phyloP scores from a whole-genome alignment of 2,797 vertebrate species.

The Hyperoplus immaculatus region DNA sequence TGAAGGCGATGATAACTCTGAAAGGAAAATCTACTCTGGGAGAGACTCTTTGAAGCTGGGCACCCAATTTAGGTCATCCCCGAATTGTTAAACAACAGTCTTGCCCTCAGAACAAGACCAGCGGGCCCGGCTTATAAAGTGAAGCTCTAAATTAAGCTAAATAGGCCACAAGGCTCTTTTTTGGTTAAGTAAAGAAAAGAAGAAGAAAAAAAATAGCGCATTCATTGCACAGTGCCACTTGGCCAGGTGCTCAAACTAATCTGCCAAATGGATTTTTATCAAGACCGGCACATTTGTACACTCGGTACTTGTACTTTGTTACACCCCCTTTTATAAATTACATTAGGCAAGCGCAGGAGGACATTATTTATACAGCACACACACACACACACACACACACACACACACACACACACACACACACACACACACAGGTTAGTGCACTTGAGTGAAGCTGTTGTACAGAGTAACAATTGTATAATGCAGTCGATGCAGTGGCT shows the following conservation, averaged over 20 bases:
- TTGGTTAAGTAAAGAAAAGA: not conserved
- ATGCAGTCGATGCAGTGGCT: not conserved
- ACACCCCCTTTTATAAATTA: slow-evolving; percentile 34
- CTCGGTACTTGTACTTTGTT: slow-evolving; percentile 27
- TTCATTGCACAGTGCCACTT: slow-evolving; percentile 30
- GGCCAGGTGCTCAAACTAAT: slow-evolving; percentile 43
- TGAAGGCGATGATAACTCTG: slow-evolving; percentile 62
- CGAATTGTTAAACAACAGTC: slow-evolving; percentile 71
- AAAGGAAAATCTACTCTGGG: slow-evolving; percentile 28
- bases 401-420: not conserved
- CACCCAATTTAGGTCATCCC: slow-evolving; percentile 77
- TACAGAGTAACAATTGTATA: not conserved
- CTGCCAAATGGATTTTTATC: slow-evolving; percentile 49
- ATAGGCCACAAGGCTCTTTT: slow-evolving; percentile 56
- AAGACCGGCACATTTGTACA: slow-evolving; percentile 39
- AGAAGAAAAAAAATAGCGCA: slow-evolving; percentile 17
- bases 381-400: too few relatives aligned
- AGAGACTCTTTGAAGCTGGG: slow-evolving; percentile 73
- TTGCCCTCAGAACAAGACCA: slow-evolving; percentile 67
- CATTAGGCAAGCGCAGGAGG: slow-evolving; percentile 38
- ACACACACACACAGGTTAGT: slow-evolving; percentile 29
- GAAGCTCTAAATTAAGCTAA: slow-evolving; percentile 55
- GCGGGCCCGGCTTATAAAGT: slow-evolving; percentile 48
- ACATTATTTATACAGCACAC: slow-evolving; percentile 35
- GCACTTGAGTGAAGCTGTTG: not conserved